phyloP scores from a whole-genome alignment of 2,113 vertebrate genomes.

The Bufo bufo region DNA sequence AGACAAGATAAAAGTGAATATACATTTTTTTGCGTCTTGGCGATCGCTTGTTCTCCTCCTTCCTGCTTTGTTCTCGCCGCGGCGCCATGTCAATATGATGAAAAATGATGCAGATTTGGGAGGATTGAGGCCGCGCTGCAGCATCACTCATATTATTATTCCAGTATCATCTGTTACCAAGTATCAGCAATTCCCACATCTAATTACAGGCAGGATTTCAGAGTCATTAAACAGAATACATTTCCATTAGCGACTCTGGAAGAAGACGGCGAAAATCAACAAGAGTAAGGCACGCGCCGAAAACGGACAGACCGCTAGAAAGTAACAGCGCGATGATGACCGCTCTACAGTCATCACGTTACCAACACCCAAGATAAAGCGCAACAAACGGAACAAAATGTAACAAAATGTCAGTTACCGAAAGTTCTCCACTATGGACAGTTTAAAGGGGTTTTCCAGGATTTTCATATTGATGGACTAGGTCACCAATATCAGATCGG shows the following conservation, averaged over 20 bases:
- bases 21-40: neutral
- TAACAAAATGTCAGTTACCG: too few species aligned
- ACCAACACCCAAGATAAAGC: too few species aligned
- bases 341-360: too few species aligned
- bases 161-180: constrained; percentile 91
- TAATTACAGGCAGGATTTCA: constrained; percentile 91
- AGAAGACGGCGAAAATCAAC: constrained; percentile 73
- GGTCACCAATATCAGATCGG: too few species aligned
- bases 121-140: constrained; percentile 76
- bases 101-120: constrained; percentile 83
- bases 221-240: constrained; percentile 90
- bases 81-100: constrained; percentile 82
- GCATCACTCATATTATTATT: constrained; percentile 88
- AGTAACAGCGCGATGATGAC: too few species aligned
- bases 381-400: too few species aligned
- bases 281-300: constrained; percentile 28
- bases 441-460: too few species aligned
- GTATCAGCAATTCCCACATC: constrained; percentile 91
- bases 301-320: neutral
- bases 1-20: neutral
- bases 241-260: constrained; percentile 85
- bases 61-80: constrained; percentile 71
- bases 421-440: too few species aligned
- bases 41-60: constrained; percentile 72
- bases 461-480: too few species aligned